Percentiles rank a stretch among this genome's conserved stretches.
Evolutionary conservation across 2,797 vertebrate genomes (phyloP).

Genomic region (Pterois miles): DNA sequence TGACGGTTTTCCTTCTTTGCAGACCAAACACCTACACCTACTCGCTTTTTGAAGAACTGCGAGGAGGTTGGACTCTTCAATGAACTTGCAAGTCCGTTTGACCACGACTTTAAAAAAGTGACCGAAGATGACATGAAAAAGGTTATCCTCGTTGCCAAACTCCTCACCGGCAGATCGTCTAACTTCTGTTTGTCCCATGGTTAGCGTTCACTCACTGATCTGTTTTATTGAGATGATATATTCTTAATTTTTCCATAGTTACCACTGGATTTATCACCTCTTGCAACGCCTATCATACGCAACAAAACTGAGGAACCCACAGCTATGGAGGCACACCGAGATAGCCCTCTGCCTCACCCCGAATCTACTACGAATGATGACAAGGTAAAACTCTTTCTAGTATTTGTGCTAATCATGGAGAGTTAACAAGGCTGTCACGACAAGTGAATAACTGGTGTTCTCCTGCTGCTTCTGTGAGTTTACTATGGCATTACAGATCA

Average conservation of each 20-base stretch:
- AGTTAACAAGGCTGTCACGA: not conserved
- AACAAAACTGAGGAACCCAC: constrained; percentile 93
- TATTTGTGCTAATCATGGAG: not conserved
- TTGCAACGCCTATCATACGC: constrained; percentile 95
- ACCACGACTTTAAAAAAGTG: constrained; percentile 99
- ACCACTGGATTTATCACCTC: constrained; percentile 97
- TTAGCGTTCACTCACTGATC: not conserved
- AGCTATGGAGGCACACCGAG: constrained; percentile 90
- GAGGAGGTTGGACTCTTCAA: constrained; percentile 99
- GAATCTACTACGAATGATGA: constrained; percentile 98
- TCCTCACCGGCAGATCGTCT: not conserved
- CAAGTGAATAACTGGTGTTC: constrained; percentile 3
- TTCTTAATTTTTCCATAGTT: constrained; percentile 81
- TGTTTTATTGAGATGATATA: not conserved
- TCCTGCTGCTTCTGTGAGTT: constrained; percentile 14
- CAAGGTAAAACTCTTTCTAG: constrained; percentile 85
- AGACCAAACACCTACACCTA: constrained; percentile 99
- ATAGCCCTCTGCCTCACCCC: constrained; percentile 97
- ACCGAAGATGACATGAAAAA: constrained; percentile 98
- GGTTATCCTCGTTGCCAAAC: constrained; percentile 73
- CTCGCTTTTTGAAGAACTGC: constrained; percentile 99
- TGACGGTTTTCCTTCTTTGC: constrained; percentile 58
- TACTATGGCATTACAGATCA: constrained; percentile 10
- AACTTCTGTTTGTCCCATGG: not conserved
- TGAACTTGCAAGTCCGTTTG: constrained; percentile 98